Evolutionary conservation across 2,797 vertebrate species (phyloP), one percentile per base, ranked within the genome.

Genomic region (Cynodonichthys magdalenae): DNA sequence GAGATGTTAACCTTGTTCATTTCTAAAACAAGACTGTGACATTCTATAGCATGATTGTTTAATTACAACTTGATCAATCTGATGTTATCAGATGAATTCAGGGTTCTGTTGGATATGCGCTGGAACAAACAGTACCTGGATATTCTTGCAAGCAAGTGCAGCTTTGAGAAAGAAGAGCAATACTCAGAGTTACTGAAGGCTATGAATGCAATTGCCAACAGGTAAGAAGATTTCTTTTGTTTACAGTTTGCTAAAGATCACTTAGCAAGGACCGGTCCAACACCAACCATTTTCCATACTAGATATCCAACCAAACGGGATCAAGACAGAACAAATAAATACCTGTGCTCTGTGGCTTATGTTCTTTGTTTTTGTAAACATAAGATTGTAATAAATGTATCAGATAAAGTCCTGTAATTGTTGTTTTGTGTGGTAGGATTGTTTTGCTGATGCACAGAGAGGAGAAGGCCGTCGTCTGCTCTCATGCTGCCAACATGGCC

Each of bases 61-160:
- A 8, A 18, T 6, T 46, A 46, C 6, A 19, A 39, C 36, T 39
- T 46, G 10, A 41, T 19, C 15, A 45, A 28, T 57, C 7, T 71
- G 44, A 0, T 56, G 0, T 62, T 67, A 11, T 6, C 75, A 98
- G 96, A 97, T 90, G 95, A 98, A 65, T 95, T 94, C 76, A 94
- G 95, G 81, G 94, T 96, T 66, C 92, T 95, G 72, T 84, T 97
- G 81, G 98, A 99, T 80, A 96, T 96, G 88, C 95, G 98, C 8
- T 99, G 98, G 97, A 99, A 99, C 84, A 95, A 96, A 80, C 98
- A 98, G 62, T 94, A 96, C 78, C 89, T 99, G 88, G 95, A 98
- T 72, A 95, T 97, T 63, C 82, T 97, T 60, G 95, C 93, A 75
- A 97, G 95, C 92, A 96, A 96, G 0, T 84, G 95, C 81, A 95